Evolutionary conservation across 2,113 vertebrate species (phyloP), one percentile per base, ranked within the genome.

Genomic region (Aythya baeri): DNA sequence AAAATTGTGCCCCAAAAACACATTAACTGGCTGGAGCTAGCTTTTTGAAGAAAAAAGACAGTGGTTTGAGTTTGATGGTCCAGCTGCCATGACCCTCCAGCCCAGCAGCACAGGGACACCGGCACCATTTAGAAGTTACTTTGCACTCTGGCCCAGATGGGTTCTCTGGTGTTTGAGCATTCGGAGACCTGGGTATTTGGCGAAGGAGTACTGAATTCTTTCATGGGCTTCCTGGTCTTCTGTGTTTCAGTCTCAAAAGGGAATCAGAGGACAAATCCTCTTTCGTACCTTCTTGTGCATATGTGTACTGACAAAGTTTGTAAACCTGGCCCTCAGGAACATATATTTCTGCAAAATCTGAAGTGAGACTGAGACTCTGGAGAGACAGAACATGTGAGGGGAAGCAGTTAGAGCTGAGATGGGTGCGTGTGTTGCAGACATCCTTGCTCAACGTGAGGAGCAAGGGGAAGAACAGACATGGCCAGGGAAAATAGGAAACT

Each of bases 391-490:
- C 13, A 36, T 38, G 18, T 38, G 49, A 72, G 26, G 15, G 34
- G 13, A 71, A 54, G 9, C 25, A 21, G n/a, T 27, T 5, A 26
- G 49, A 25, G 17, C 25, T 29, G 26, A 36, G 50, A 29, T 54
- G 65, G 22, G 52, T 13, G 6, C 41, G 26, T 31, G 6, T 29
- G 29, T 13, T 1, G 1, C 29, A 84, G n/a, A 31, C 34, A 55
- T 26, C 43, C 46, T 0, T 0, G 26, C 20, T 78, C 31, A 54
- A 21, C 0, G 3, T 18, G 31, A 26, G 26, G 41, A 58, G 20
- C 15, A 29, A 8, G 25, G 22, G 41, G 43, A 32, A 44, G 32
- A 58, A 63, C 27, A 67, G 36, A 25, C 10, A 8, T 1, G 0
- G 9, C 9, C 34, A 61, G 36, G 26, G 62, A 65, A 55, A 70